Conservation (phyloP, 2,113 vertebrate species). For the Microcebus murinus region DNA sequence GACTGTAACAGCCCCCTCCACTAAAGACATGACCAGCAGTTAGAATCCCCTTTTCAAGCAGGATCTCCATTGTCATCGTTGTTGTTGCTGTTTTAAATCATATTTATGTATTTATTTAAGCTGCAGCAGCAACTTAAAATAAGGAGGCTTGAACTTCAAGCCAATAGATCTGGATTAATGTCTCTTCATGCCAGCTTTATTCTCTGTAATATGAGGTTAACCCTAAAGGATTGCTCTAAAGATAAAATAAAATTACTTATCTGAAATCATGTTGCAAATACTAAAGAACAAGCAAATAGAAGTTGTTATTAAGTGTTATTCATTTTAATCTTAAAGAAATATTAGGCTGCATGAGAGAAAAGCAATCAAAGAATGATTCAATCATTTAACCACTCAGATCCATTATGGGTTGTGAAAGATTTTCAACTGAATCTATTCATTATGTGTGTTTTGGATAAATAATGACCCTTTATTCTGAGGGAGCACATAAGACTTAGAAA, state of each 20-base stretch:
- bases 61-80: background rate
- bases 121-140: background rate
- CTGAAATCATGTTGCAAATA: background rate
- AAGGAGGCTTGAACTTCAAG: background rate
- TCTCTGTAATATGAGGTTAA: background rate
- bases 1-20: background rate
- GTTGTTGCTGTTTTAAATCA: background rate
- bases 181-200: background rate
- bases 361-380: background rate
- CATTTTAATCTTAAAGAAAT: slow-evolving; percentile 19
- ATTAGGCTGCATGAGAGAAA: background rate
- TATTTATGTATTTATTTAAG: background rate
- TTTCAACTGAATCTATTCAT: background rate
- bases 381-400: background rate
- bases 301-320: background rate
- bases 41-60: background rate
- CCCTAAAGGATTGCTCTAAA: background rate
- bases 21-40: background rate
- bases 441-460: slow-evolving; percentile 9
- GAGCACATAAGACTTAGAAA: background rate
- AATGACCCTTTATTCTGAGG: background rate
- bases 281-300: slow-evolving; percentile 4
- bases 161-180: background rate
- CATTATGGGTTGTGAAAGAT: background rate
- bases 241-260: background rate